A percentile compares a stretch with the other conserved stretches of the same genome.
These are phyloP conservation scores for Sebastes iracundus DNA, from an alignment of 2,797 vertebrate species.

Conservation along the genomic window DNA sequence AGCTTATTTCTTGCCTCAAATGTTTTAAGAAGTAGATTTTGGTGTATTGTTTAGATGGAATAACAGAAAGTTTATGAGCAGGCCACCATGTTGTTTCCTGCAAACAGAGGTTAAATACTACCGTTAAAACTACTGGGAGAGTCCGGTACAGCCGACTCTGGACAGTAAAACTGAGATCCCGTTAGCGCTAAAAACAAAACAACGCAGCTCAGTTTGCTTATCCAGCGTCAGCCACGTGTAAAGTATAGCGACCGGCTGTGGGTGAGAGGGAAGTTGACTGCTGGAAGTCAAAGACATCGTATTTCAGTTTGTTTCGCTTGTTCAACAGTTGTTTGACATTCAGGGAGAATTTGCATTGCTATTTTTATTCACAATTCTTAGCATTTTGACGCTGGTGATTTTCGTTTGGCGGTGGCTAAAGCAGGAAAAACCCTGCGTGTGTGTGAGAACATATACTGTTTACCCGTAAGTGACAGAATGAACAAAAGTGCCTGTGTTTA, in stretches of 20 bases:
- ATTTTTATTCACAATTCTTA: too few relatives aligned
- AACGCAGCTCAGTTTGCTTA: not conserved
- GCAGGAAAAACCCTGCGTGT: too few relatives aligned
- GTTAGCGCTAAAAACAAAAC: not conserved
- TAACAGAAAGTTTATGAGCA: too few relatives aligned
- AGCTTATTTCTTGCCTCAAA: accelerated
- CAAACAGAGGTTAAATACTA: too few relatives aligned
- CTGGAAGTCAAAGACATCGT: not conserved
- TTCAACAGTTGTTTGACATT: too few relatives aligned
- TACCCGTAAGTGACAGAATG: not conserved
- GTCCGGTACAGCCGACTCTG: too few relatives aligned
- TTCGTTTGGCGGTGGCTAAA: accelerated
- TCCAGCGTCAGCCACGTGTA: not conserved
- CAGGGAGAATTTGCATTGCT: too few relatives aligned
- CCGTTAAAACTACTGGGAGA: too few relatives aligned
- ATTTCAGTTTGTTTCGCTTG: not conserved
- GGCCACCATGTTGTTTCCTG: too few relatives aligned
- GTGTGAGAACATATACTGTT: not conserved
- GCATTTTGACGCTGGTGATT: accelerated
- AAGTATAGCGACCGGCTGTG: not conserved
- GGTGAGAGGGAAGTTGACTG: not conserved
- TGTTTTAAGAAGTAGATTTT: too few relatives aligned
- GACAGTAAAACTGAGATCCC: not conserved
- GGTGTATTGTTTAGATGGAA: too few relatives aligned
- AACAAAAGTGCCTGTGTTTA: too few relatives aligned